Evolutionary conservation across 2,888 invertebrate genomes (phyloP).

Genomic region (Ceriagrion tenellum): DNA sequence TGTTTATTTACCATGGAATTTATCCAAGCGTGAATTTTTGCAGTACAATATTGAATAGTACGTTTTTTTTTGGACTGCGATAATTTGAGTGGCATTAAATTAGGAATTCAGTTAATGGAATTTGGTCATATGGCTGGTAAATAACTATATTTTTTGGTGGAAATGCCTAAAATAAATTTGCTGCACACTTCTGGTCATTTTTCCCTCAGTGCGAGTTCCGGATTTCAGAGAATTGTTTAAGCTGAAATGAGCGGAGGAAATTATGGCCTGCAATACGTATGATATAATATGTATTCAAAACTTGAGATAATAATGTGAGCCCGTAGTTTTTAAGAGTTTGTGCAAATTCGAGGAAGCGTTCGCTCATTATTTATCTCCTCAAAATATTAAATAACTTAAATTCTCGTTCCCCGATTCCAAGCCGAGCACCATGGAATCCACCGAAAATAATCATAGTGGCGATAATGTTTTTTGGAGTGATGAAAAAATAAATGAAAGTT

Average conservation of each 20-base stretch:
- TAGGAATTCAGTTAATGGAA: background rate
- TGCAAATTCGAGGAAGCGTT: background rate
- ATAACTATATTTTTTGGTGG: background rate
- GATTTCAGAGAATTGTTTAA: background rate
- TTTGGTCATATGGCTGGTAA: background rate
- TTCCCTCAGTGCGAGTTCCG: background rate
- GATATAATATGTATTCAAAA: background rate
- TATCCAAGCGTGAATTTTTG: constrained; percentile 15
- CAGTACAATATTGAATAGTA: constrained; percentile 6
- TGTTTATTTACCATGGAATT: constrained; percentile 9
- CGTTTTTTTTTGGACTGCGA: background rate
- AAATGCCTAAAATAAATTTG: background rate
- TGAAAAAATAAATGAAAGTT: background rate
- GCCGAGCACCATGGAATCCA: background rate
- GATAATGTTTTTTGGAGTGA: background rate
- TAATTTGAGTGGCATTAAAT: background rate
- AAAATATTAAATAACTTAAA: background rate
- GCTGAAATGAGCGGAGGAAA: background rate
- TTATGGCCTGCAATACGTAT: background rate
- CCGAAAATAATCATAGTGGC: background rate
- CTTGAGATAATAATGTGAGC: background rate
- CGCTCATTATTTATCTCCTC: background rate
- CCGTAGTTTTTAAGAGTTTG: background rate
- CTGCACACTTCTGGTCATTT: background rate
- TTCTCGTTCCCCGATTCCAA: background rate